These are phyloP conservation scores for Connochaetes taurinus DNA, from an alignment of 2,113 vertebrate genomes.

Conservation along the genomic window DNA sequence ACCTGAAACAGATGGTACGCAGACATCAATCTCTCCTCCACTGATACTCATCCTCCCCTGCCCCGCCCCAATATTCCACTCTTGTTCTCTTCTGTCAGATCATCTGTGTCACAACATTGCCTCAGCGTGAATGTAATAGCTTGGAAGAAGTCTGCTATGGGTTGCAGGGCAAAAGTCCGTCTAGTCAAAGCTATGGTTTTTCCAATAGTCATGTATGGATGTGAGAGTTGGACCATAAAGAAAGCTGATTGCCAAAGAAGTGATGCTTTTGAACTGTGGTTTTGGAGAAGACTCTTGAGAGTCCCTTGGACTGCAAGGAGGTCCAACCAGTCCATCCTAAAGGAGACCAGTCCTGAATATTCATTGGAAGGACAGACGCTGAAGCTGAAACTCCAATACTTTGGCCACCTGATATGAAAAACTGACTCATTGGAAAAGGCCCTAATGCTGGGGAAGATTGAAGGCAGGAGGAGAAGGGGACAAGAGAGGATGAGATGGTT, in stretches of 20 bases:
- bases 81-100: too few relatives aligned
- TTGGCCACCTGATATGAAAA: neutral
- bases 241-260: rapidly evolving
- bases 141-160: neutral
- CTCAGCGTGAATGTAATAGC: neutral
- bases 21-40: neutral
- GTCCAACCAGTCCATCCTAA: neutral
- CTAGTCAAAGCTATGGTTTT: neutral
- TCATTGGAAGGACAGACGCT: neutral
- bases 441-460: neutral
- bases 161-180: neutral
- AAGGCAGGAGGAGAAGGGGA: neutral
- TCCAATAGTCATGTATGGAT: neutral
- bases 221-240: neutral
- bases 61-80: neutral
- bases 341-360: neutral
- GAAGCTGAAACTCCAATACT: neutral
- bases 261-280: neutral
- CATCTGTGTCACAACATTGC: too few relatives aligned
- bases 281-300: neutral
- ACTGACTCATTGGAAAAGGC: neutral
- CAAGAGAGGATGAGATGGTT: neutral
- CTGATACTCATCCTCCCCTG: neutral
- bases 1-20: constrained; percentile 46
- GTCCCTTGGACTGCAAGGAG: neutral